Evolutionary conservation across 2,113 vertebrate species (phyloP).

Genomic region (Geococcyx californianus): DNA sequence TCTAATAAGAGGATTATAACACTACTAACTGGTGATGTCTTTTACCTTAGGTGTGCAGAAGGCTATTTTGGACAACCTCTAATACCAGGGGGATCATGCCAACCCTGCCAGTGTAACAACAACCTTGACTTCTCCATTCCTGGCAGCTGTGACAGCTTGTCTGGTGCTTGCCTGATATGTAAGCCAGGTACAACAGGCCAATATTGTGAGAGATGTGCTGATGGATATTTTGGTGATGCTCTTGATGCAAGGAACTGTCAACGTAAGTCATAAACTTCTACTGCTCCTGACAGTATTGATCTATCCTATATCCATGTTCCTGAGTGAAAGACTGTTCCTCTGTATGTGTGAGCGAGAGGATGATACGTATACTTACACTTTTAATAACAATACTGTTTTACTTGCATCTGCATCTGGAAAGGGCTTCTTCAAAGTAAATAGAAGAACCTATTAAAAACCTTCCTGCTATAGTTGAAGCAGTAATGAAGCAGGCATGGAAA

Average conservation of each 20-base stretch:
- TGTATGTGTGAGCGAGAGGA: not conserved
- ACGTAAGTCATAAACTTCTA: slow-evolving; percentile 83
- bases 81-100: slow-evolving; percentile 86
- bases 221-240: slow-evolving; percentile 93
- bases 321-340: slow-evolving; percentile 33
- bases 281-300: slow-evolving; percentile 73
- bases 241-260: slow-evolving; percentile 87
- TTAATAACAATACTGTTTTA: not conserved
- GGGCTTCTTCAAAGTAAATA: not conserved
- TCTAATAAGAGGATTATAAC: not conserved
- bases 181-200: slow-evolving; percentile 86
- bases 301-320: slow-evolving; percentile 30
- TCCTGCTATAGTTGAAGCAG: not conserved
- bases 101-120: slow-evolving; percentile 88
- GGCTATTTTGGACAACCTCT: slow-evolving; percentile 90
- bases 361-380: not conserved
- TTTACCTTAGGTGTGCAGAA: slow-evolving; percentile 85
- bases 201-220: slow-evolving; percentile 86
- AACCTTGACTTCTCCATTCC: slow-evolving; percentile 90
- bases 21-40: slow-evolving; percentile 44
- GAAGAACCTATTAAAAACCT: not conserved
- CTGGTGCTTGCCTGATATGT: slow-evolving; percentile 91
- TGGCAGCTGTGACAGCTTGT: slow-evolving; percentile 91
- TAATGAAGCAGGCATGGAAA: not conserved
- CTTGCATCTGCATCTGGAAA: not conserved